These are phyloP conservation scores for Lasioglossum vierecki DNA, from an alignment of 2,888 invertebrate genomes.

Conservation along the genomic window DNA sequence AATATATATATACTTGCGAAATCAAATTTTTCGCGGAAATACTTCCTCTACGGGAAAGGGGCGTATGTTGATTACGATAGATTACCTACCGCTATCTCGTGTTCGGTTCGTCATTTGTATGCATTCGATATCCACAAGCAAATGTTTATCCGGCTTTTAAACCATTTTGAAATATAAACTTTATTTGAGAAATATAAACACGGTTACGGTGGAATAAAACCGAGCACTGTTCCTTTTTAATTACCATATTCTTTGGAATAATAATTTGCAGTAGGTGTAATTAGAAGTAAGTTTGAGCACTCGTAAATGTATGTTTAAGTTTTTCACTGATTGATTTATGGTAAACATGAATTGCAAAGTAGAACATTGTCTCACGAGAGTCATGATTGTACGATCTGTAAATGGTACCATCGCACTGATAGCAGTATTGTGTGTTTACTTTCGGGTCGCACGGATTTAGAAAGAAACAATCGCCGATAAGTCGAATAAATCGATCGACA, in stretches of 20 bases:
- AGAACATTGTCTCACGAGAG: background rate
- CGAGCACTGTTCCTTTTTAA: background rate
- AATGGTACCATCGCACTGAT: background rate
- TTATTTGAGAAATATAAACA: background rate
- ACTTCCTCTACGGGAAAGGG: background rate
- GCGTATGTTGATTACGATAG: slow-evolving; percentile 34
- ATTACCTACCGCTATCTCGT: slow-evolving; percentile 22
- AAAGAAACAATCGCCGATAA: no score
- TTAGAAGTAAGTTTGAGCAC: background rate
- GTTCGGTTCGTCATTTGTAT: slow-evolving; percentile 7
- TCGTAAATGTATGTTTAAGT: background rate
- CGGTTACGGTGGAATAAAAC: background rate
- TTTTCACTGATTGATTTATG: background rate
- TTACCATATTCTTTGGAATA: background rate
- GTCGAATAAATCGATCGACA: background rate
- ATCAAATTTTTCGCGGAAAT: slow-evolving; percentile 3
- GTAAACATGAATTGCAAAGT: background rate
- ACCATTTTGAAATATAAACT: background rate
- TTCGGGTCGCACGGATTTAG: background rate
- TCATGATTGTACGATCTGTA: background rate
- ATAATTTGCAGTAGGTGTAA: background rate
- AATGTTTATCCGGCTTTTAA: slow-evolving; percentile 42
- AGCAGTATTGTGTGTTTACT: background rate
- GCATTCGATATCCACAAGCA: slow-evolving; percentile 24
- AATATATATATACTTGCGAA: background rate